Evolutionary conservation across 2,888 invertebrate genomes (phyloP), one percentile per base, ranked within the genome.

Genomic region (Barypeithes pellucidus): DNA sequence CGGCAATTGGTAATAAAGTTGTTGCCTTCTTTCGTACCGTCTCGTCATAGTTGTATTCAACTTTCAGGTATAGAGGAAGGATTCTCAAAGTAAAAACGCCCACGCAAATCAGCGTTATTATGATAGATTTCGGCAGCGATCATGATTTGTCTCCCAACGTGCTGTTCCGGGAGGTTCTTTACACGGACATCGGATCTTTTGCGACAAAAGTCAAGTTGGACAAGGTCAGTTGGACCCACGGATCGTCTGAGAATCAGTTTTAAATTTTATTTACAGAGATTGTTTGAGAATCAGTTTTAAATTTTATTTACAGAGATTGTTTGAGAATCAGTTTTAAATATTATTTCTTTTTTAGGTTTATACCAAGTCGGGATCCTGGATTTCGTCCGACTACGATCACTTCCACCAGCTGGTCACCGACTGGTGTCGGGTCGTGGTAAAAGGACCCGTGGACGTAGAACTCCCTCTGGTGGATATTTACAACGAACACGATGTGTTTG

Each of bases 91-190:
- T 81, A 0, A 71, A 74, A 5, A 52, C 61, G 60, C 62, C 73
- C 11, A 65, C 72, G 1, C 79, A 81, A 63, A 86, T 91, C 75
- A 75, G 87, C 67, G 90, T 95, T 0, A 87, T 89, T 63, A 95
- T 94, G 85, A 89, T 96, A 0, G 96, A 96, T 86, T 96, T 93
- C 81, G 96, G 96, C 0, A 95, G 95, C 81, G 87, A 90, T 45
- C 95, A 96, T 83, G 83, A 84, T 0, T 90, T 93, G 70, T 78
- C 86, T 0, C 86, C 88, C 12, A 83, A 86, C 0, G 88, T 91
- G 65, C 80, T 95, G 62, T 87, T 91, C 18, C 91, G 90, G 76
- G 88, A 89, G 77, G 88, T 92, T 1, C 88, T 91, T 4, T 88
- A 92, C 54, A 87, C 89, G 0, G 87, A 93, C 61, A 87, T 94